phyloP scores from a whole-genome alignment of 2,113 vertebrate genomes.

The Sisor rabdophorus region DNA sequence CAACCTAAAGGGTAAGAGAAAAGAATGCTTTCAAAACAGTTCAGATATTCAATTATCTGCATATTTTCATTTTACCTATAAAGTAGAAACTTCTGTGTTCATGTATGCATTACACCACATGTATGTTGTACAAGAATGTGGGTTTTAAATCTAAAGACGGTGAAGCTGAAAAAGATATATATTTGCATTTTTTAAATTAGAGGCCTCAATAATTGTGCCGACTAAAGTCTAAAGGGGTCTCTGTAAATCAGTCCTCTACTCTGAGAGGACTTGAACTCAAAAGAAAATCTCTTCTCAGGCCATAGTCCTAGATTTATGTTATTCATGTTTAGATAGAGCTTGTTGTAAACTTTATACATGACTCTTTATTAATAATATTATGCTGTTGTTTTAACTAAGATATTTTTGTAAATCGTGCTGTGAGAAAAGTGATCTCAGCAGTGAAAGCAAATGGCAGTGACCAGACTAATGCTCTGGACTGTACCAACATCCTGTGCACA shows the following conservation, averaged over 20 bases:
- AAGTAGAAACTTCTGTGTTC: neutral
- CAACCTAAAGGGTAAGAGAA: conserved; percentile 50
- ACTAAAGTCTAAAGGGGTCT: neutral
- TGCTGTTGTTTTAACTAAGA: neutral
- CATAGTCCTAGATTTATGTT: neutral
- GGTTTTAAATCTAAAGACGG: neutral
- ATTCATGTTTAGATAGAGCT: neutral
- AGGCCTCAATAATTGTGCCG: neutral
- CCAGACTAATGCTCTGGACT: conserved; percentile 53
- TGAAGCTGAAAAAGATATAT: neutral
- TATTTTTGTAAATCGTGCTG: conserved; percentile 34
- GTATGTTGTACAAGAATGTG: neutral
- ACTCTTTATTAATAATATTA: neutral
- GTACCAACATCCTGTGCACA: conserved; percentile 56
- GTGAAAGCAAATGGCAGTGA: conserved; percentile 60
- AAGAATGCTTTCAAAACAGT: neutral
- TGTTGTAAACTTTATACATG: neutral
- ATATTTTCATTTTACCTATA: too few relatives aligned
- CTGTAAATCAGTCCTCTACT: neutral
- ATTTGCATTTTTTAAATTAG: neutral
- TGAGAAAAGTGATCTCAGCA: conserved; percentile 50
- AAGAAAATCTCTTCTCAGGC: neutral
- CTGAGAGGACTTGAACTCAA: neutral
- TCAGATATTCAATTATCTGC: too few relatives aligned
- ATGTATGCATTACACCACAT: neutral